Evolutionary conservation across 2,888 invertebrate genomes (phyloP), one percentile per base, ranked within the genome.

Genomic region (Melipona bicolor): DNA sequence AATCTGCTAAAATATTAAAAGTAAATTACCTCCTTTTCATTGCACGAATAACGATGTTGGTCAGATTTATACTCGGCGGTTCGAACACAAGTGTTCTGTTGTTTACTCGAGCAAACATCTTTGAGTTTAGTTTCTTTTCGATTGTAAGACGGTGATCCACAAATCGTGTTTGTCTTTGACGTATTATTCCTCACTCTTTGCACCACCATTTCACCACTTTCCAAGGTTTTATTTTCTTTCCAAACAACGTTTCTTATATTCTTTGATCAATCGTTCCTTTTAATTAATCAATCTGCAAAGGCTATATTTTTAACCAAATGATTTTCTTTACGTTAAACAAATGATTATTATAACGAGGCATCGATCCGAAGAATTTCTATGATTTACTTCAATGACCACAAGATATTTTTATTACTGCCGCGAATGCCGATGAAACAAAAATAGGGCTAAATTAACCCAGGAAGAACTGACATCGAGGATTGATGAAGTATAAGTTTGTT

Each of bases 21-120:
- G n/a, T 56, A 56, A 6, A 19, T 32, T 84, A 84, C 84, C 79
- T 75, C 21, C n/a, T 69, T 84, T 49, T 21, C 70, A 43, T 75
- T 50, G 19, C 49, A 62, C 4, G 74, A 36, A n/a, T 65, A 74
- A 32, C 61, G 54, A 32, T 6, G 43, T 27, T 56, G 56, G 15
- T 15, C 56, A 56, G 65, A 4, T 64, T 75, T 84, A 24, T 49
- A 9, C 27, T 75, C 61, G 17, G 49, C 11, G 24, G 24, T 27
- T 5, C 70, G 36, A 27, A 15, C 43, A 59, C 75, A 79, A 2
- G 32, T 15, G 11, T 15, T 74, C 5, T n/a, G 32, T 13, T 13
- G 0, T 11, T 13, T 32, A 49, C 5, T 69, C 4, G 62, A 21
- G 19, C 79, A 79, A 21, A 69, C 50, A 59, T 72, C 24, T 27